Percentiles rank a stretch among this genome's conserved stretches.
These are phyloP conservation scores for Microcebus tavaratra DNA, from an alignment of 2,113 vertebrate genomes.

Conservation along the genomic window DNA sequence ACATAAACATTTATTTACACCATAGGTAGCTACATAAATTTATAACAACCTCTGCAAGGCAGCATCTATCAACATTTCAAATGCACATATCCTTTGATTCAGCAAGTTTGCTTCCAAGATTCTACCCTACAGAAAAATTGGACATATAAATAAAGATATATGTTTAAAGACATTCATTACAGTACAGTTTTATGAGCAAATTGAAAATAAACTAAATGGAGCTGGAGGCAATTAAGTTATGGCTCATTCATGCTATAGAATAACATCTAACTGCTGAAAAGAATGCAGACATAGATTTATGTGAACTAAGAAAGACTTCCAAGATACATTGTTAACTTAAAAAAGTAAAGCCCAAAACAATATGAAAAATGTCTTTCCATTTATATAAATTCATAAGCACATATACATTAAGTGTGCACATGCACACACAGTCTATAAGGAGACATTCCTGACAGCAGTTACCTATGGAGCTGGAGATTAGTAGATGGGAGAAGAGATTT, in stretches of 20 bases:
- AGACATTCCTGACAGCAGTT: neutral
- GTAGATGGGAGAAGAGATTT: neutral
- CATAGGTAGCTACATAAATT: neutral
- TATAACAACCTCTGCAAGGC: neutral
- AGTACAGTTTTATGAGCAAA: neutral
- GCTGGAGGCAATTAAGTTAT: neutral
- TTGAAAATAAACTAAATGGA: neutral
- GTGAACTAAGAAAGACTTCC: neutral
- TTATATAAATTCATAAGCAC: neutral
- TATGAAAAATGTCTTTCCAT: neutral
- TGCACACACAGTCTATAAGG: neutral
- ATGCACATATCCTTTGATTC: neutral
- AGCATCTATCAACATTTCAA: neutral
- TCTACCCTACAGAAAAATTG: neutral
- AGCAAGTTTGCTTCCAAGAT: neutral
- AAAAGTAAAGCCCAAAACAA: neutral
- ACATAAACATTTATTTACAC: neutral
- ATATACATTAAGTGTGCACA: neutral
- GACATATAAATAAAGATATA: neutral
- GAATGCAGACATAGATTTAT: neutral
- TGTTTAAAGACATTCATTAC: neutral
- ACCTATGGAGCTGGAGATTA: neutral
- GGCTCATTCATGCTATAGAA: neutral
- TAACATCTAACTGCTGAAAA: neutral
- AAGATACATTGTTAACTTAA: neutral